Evolutionary conservation across 2,113 vertebrate genomes (phyloP).

Genomic region (Talpa occidentalis): DNA sequence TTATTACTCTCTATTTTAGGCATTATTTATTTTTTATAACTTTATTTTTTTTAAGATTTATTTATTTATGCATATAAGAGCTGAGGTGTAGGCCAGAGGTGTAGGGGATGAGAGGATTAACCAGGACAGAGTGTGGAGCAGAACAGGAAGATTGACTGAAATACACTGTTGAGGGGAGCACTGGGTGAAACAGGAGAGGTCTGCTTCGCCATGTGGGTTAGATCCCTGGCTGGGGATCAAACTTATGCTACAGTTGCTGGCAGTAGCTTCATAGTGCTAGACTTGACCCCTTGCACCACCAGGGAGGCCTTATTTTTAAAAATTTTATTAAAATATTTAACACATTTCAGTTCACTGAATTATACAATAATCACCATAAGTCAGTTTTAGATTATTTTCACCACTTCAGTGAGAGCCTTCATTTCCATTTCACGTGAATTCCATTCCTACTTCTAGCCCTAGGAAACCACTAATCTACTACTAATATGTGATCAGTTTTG

Average conservation of each 20-base stretch:
- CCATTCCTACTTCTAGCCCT: neutral
- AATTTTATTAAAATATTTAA: neutral
- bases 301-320: neutral
- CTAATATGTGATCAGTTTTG: neutral
- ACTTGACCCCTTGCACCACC: neutral
- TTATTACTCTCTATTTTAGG: neutral
- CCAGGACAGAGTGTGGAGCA: no score
- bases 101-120: no score
- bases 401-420: neutral
- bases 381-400: slow-evolving; percentile 37
- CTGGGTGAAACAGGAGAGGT: no score
- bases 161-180: no score
- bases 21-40: neutral
- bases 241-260: no score
- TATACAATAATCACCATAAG: neutral
- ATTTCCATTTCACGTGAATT: neutral
- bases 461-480: neutral
- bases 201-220: no score
- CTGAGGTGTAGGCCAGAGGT: no score
- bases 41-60: neutral
- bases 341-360: neutral
- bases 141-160: no score
- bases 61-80: neutral
- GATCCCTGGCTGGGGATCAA: no score
- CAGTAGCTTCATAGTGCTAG: no score